These are phyloP conservation scores for Acinonyx jubatus DNA, from an alignment of 2,113 vertebrate genomes.

Conservation along the genomic window DNA sequence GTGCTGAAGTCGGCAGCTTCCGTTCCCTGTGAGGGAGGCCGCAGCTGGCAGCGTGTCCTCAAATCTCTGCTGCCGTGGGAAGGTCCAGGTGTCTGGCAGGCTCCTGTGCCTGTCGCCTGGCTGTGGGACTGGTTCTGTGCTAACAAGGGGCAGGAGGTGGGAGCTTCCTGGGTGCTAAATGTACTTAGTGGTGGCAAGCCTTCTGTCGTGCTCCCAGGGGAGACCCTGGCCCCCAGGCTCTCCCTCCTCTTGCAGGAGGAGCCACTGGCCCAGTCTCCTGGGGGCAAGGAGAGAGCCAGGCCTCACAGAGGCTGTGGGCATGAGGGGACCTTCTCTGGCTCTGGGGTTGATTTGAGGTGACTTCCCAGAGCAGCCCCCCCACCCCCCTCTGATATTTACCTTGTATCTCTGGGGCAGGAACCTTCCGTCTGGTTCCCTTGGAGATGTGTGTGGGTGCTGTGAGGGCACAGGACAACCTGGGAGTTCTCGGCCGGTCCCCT, in stretches of 20 bases:
- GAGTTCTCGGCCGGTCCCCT: neutral
- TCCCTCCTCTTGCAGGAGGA: neutral
- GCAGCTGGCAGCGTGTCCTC: accelerated
- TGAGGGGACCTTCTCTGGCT: neutral
- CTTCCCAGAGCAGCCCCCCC: neutral
- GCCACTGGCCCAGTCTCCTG: neutral
- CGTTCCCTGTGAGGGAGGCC: accelerated
- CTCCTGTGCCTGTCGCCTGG: accelerated
- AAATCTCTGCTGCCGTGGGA: neutral
- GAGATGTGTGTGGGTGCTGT: neutral
- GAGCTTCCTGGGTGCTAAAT: neutral
- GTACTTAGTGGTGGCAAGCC: neutral
- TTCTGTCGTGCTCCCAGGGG: neutral
- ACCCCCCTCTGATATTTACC: neutral
- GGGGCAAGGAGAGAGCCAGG: neutral
- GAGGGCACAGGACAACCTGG: neutral
- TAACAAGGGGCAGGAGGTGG: neutral
- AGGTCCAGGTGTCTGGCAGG: accelerated
- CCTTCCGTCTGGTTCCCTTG: neutral
- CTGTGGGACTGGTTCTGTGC: neutral
- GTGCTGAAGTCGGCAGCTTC: conserved; percentile 32
- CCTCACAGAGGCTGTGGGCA: neutral
- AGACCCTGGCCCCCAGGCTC: accelerated
- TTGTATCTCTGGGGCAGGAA: neutral
- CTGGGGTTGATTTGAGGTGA: neutral